Evolutionary conservation across 2,113 vertebrate genomes (phyloP).

Genomic region (Ochotona curzoniae): DNA sequence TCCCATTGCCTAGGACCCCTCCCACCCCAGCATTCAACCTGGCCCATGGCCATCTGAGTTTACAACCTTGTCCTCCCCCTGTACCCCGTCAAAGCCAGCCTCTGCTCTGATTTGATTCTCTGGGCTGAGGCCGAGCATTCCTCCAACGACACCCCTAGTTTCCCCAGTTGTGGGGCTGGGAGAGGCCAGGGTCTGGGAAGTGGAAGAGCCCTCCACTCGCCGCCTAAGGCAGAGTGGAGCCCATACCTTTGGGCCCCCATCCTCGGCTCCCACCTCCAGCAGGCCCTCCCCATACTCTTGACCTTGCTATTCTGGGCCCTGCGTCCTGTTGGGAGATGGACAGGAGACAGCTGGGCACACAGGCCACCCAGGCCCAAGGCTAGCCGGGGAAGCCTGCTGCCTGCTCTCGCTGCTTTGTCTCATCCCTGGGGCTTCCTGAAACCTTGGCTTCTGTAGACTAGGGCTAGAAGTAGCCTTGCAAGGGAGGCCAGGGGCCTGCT

Average conservation of each 20-base stretch:
- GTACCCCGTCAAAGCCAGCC: neutral
- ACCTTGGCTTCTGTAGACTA: constrained; percentile 33
- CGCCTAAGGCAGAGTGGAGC: neutral
- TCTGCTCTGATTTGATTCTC: neutral
- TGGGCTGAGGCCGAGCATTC: neutral
- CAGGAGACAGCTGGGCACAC: constrained; percentile 75
- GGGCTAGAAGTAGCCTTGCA: neutral
- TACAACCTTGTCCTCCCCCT: neutral
- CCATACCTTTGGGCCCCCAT: neutral
- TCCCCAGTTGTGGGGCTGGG: neutral
- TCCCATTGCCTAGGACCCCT: no score
- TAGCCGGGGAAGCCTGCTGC: constrained; percentile 50
- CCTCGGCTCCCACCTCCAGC: constrained; percentile 57
- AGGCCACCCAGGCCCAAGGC: constrained; percentile 55
- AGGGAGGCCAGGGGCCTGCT: neutral
- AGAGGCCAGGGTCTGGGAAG: neutral
- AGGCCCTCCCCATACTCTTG: constrained; percentile 64
- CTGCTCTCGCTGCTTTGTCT: neutral
- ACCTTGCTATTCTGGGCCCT: constrained; percentile 81
- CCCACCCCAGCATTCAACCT: no score
- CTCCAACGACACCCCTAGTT: neutral
- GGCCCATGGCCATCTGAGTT: neutral
- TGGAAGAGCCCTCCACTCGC: neutral
- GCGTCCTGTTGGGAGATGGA: constrained; percentile 71
- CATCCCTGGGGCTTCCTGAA: constrained; percentile 69